Evolutionary conservation across 2,797 vertebrate species (phyloP).

Genomic region (Acestrorhynchus altus): DNA sequence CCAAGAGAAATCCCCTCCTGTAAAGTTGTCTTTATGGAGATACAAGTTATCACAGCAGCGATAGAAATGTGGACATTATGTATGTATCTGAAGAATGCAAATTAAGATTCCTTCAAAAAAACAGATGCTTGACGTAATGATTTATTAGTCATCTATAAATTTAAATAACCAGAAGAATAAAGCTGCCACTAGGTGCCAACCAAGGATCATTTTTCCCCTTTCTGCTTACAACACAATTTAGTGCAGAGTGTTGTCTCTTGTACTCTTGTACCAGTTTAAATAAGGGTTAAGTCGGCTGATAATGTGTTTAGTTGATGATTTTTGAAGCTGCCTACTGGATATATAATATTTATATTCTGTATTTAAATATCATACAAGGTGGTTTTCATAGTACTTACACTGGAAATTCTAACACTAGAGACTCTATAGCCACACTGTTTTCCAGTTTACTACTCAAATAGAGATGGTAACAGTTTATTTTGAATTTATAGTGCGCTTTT

Average conservation of each 20-base stretch:
- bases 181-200: slow-evolving; percentile 19
- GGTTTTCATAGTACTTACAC: no score
- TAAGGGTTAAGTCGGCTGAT: not conserved
- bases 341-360: no score
- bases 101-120: no score
- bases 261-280: not conserved
- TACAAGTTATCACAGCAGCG: no score
- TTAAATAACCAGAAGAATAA: not conserved
- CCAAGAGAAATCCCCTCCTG: no score
- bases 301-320: not conserved
- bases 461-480: no score
- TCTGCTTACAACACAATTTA: not conserved
- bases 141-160: not conserved
- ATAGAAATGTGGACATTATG: not conserved
- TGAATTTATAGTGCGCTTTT: not conserved
- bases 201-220: not conserved
- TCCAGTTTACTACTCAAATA: no score
- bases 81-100: no score
- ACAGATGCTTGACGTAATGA: not conserved
- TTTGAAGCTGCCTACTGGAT: not conserved
- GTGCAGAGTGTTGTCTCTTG: not conserved
- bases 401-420: no score
- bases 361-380: no score
- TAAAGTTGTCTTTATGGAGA: no score
- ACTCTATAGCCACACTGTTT: no score